Evolutionary conservation across 2,888 invertebrate species (phyloP).

Genomic region (Teinopalpus imperialis): DNA sequence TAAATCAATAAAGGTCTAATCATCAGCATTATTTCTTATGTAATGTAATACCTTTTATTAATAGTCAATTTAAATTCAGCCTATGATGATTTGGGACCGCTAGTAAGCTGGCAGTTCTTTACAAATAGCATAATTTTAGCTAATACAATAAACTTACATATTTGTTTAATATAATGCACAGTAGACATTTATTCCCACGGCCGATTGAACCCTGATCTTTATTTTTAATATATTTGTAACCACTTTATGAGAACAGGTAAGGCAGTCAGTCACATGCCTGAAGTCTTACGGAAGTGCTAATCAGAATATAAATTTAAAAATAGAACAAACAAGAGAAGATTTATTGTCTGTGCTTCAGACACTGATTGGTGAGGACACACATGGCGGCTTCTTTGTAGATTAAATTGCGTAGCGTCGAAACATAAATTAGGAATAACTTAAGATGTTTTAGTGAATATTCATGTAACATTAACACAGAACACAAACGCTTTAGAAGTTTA

Average conservation of each 20-base stretch:
- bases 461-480: no score
- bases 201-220: constrained; percentile 14
- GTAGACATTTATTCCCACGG: constrained; percentile 10
- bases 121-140: no score
- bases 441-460: no score
- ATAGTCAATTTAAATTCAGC: constrained; percentile 9
- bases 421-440: no score
- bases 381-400: constrained; percentile 23
- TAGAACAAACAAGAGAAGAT: constrained; percentile 25
- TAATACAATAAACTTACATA: constrained; percentile 2
- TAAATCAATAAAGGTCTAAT: no score
- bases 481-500: no score
- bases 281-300: constrained; percentile 28
- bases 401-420: no score
- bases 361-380: constrained; percentile 18
- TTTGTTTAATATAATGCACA: constrained; percentile 4
- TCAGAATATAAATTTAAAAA: constrained; percentile 29
- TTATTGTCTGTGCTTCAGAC: constrained; percentile 17
- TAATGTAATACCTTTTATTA: background rate
- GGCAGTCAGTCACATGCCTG: constrained; percentile 7
- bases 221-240: background rate
- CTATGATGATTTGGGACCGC: constrained; percentile 1
- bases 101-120: constrained; percentile 4
- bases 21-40: no score
- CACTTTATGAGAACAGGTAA: constrained; percentile 13